Evolutionary conservation across 2,888 invertebrate species (phyloP).

Genomic region (Drosophila tripunctata): DNA sequence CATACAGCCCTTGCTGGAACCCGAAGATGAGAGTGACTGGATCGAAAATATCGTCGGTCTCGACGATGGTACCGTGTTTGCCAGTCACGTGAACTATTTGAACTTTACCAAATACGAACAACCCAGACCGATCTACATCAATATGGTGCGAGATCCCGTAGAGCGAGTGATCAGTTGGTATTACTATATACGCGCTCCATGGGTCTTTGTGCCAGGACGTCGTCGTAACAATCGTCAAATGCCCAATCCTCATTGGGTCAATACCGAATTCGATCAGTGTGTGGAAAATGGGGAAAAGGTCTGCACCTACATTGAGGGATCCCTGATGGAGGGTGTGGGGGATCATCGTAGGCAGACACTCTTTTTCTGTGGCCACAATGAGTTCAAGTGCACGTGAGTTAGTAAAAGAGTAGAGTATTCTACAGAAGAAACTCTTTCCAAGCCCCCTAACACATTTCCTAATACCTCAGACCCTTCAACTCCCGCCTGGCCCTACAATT

Average conservation of each 20-base stretch:
- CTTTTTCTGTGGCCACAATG: slow-evolving; percentile 95
- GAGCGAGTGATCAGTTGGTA: slow-evolving; percentile 96
- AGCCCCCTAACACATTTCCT: neutral
- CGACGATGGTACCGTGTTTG: slow-evolving; percentile 74
- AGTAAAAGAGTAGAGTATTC: neutral
- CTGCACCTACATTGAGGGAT: slow-evolving; percentile 92
- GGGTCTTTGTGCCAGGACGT: slow-evolving; percentile 94
- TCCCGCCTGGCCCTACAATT: slow-evolving; percentile 91
- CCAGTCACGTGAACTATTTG: slow-evolving; percentile 81
- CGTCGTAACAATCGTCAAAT: slow-evolving; percentile 86
- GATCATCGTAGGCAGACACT: slow-evolving; percentile 94
- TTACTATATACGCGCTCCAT: slow-evolving; percentile 94
- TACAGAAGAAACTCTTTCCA: neutral
- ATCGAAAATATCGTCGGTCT: slow-evolving; percentile 76
- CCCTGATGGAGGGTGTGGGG: slow-evolving; percentile 92
- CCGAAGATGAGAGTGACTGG: slow-evolving; percentile 63
- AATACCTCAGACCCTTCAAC: slow-evolving; percentile 90
- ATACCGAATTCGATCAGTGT: slow-evolving; percentile 94
- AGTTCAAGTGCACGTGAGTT: slow-evolving; percentile 90
- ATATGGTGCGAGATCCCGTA: slow-evolving; percentile 94
- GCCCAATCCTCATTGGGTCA: slow-evolving; percentile 93
- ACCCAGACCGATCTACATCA: slow-evolving; percentile 94
- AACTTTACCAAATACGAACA: slow-evolving; percentile 86
- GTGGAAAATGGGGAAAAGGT: slow-evolving; percentile 91
- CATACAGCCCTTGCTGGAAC: slow-evolving; percentile 59